Conservation (phyloP, 1,140 invertebrate genomes). For the Pectinophora gossypiella region DNA sequence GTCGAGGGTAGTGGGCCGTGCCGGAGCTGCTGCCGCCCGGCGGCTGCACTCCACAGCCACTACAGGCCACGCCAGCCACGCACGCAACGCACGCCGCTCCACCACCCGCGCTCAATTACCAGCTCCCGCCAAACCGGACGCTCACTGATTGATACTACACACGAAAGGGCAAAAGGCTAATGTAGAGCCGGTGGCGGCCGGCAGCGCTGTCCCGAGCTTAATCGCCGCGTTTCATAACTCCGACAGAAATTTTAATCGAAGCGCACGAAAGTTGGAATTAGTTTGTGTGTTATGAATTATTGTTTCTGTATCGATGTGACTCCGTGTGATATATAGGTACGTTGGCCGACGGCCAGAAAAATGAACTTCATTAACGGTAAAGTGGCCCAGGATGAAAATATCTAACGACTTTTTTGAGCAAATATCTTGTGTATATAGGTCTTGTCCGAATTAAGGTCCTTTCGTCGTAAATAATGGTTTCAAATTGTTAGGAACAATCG, state of each 20-base stretch:
- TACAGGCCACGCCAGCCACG: neutral
- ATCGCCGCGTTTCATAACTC: neutral
- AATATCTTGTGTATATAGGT: too few species aligned
- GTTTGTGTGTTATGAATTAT: neutral
- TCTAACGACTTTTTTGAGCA: too few species aligned
- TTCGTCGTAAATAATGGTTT: too few species aligned
- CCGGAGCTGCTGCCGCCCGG: neutral
- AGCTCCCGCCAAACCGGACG: too few species aligned
- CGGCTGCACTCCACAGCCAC: neutral
- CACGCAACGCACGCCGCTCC: too few species aligned
- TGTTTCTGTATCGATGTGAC: too few species aligned
- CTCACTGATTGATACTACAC: too few species aligned
- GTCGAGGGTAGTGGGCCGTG: neutral
- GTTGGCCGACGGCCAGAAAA: neutral
- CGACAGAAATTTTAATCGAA: neutral
- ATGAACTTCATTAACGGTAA: neutral
- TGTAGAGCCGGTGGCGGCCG: neutral
- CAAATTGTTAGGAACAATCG: neutral
- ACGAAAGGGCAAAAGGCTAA: neutral
- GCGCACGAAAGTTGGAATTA: neutral
- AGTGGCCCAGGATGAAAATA: too few species aligned
- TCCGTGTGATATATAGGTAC: neutral
- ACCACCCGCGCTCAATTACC: too few species aligned
- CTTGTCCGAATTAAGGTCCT: too few species aligned
- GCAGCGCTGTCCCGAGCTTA: neutral